Evolutionary conservation across 1,140 invertebrate genomes (phyloP), one percentile per base, ranked within the genome.

Genomic region (Coptotermes formosanus): DNA sequence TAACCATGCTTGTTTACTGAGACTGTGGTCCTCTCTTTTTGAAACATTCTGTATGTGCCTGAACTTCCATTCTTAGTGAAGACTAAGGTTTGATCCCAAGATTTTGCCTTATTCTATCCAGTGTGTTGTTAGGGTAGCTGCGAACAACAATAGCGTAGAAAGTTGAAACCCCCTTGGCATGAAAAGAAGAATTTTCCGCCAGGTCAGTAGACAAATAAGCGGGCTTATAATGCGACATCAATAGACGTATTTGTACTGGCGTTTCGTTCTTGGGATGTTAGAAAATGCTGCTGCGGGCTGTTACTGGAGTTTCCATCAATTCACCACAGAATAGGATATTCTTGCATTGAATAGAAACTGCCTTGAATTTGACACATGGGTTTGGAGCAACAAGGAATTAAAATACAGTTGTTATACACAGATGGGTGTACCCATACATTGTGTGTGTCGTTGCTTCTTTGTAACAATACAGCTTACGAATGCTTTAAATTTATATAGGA

Each of bases 131-230:
- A 8, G n/a, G 64, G 64, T 30, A 75, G n/a, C 52, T 4, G 7
- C 19, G 59, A 64, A 1, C 8, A 14, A 55, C 16, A 55, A 75
- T 75, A 30, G 25, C 64, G n/a, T 11, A 30, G 55, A 30, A 75
- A 75, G n/a, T 75, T n/a, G 64, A 75, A 75, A 75, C 14, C 64
- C 64, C 64, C n/a, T 75, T 8, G 3, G 64, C 30, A 30, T 30
- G 16, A 75, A 75, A 75, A 30, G 64, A 75, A 75, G 64, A 25
- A 30, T 75, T 75, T 75, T 25, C 64, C 64, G 64, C 14, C 64
- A 75, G 64, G 64, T 75, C 64, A 75, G n/a, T 75, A 75, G 64
- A 75, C 64, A 75, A 75, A 75, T 75, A 75, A 75, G 64, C 64
- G 25, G 64, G n/a, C 59, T 75, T 75, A 75, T 75, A 75, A 30